phyloP scores from a whole-genome alignment of 2,797 vertebrate species.

The Eupleurogrammus muticus region DNA sequence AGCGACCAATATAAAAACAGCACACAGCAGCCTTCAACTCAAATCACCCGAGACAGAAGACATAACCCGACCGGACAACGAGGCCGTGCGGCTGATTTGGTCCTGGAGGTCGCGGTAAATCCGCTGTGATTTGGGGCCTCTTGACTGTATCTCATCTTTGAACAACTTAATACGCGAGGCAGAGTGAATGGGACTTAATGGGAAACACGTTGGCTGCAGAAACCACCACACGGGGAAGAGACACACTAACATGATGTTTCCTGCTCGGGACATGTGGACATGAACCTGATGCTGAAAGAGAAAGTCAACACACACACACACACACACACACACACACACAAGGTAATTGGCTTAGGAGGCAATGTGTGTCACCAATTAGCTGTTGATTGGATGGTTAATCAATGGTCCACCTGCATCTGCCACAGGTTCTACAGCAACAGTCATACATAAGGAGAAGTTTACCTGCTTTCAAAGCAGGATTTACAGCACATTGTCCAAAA shows the following conservation, averaged over 20 bases:
- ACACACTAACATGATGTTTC: slow-evolving; percentile 35
- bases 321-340: not conserved
- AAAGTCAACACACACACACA: slow-evolving; percentile 6
- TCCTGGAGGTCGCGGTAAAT: slow-evolving; percentile 70
- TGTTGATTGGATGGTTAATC: not conserved
- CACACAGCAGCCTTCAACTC: slow-evolving; percentile 63
- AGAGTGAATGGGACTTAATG: slow-evolving; percentile 71
- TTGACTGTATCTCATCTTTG: slow-evolving; percentile 66
- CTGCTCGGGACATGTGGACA: slow-evolving; percentile 30
- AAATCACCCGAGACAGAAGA: slow-evolving; percentile 66
- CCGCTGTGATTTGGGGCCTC: slow-evolving; percentile 68
- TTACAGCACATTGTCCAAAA: no score
- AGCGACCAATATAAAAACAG: slow-evolving; percentile 17
- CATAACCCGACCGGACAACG: slow-evolving; percentile 63
- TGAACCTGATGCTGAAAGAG: slow-evolving; percentile 7
- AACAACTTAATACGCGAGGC: slow-evolving; percentile 71
- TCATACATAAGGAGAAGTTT: no score
- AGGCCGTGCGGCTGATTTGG: slow-evolving; percentile 69
- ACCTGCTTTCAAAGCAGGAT: no score
- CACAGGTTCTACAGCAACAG: no score
- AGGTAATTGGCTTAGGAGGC: not conserved
- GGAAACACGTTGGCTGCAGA: slow-evolving; percentile 73
- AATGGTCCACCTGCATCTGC: no score
- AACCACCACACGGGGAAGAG: slow-evolving; percentile 24
- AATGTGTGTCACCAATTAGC: not conserved